These are phyloP conservation scores for Patella ulyssiponensis DNA, from an alignment of 2,888 invertebrate species.

Conservation along the genomic window DNA sequence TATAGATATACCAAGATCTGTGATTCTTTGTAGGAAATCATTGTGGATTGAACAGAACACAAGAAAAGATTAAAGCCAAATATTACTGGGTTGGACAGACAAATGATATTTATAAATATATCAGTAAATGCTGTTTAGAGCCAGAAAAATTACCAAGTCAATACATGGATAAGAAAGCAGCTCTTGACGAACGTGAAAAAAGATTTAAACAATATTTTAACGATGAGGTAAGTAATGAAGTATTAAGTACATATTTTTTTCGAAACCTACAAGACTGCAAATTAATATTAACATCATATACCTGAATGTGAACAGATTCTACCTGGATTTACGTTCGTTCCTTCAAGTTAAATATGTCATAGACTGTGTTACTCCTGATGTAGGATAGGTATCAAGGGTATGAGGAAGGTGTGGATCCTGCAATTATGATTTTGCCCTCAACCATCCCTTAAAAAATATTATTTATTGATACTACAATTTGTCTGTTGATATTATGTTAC, in stretches of 20 bases:
- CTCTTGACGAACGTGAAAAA: conserved; percentile 25
- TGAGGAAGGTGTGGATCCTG: no score
- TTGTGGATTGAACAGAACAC: conserved; percentile 39
- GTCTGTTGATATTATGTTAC: no score
- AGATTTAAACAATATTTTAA: conserved; percentile 26
- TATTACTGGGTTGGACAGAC: conserved; percentile 53
- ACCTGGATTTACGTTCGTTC: no score
- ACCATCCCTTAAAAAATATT: no score
- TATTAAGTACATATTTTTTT: conserved; percentile 3
- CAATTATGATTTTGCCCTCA: no score
- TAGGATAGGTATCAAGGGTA: no score
- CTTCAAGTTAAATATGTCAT: no score
- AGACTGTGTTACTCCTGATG: no score
- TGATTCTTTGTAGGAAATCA: conserved; percentile 30
- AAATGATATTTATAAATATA: conserved; percentile 42
- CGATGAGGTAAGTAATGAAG: conserved; percentile 22
- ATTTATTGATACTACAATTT: no score
- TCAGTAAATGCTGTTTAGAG: conserved; percentile 38
- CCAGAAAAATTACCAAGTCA: conserved; percentile 9
- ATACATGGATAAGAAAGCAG: neutral
- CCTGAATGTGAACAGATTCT: no score
- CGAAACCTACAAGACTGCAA: neutral
- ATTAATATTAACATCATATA: no score
- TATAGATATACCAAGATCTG: no score
- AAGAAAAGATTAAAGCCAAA: conserved; percentile 34